These are phyloP conservation scores for Dipodomys stephensi DNA, from an alignment of 2,113 vertebrate genomes.

Conservation along the genomic window DNA sequence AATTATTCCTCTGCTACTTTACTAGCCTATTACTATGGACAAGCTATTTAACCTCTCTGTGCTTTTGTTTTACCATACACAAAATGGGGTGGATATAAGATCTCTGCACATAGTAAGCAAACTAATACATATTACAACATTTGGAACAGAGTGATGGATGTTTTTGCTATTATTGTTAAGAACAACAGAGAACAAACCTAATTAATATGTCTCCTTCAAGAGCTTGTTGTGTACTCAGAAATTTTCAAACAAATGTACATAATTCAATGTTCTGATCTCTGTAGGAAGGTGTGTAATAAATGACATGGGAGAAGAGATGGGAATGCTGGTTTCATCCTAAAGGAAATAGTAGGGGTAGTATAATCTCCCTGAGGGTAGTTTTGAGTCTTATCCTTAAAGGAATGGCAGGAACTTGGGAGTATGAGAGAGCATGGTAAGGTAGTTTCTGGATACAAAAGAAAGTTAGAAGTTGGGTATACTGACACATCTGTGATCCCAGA, in stretches of 20 bases:
- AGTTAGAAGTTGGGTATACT: neutral
- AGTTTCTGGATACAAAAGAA: conserved; percentile 17
- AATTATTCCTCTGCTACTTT: conserved; percentile 48
- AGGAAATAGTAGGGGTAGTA: neutral
- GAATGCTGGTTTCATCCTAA: neutral
- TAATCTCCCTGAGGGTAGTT: neutral
- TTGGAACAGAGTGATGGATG: neutral
- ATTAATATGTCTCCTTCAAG: neutral
- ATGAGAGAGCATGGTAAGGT: neutral
- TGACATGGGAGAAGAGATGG: neutral
- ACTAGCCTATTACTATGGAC: conserved; percentile 1
- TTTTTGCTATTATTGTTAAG: conserved; percentile 27
- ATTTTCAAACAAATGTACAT: conserved; percentile 48
- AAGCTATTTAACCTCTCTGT: conserved; percentile 16
- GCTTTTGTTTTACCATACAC: neutral
- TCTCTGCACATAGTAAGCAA: conserved; percentile 1
- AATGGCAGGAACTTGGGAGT: neutral
- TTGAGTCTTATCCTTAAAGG: conserved; percentile 13
- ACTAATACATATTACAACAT: neutral
- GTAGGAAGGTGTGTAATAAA: neutral
- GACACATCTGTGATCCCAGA: neutral
- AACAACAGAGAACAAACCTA: neutral
- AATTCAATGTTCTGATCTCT: conserved; percentile 20
- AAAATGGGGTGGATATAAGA: neutral
- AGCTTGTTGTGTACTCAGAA: neutral